Base-by-base conservation (phyloP, 2,888 invertebrate genomes). In the Allacma fusca region DNA sequence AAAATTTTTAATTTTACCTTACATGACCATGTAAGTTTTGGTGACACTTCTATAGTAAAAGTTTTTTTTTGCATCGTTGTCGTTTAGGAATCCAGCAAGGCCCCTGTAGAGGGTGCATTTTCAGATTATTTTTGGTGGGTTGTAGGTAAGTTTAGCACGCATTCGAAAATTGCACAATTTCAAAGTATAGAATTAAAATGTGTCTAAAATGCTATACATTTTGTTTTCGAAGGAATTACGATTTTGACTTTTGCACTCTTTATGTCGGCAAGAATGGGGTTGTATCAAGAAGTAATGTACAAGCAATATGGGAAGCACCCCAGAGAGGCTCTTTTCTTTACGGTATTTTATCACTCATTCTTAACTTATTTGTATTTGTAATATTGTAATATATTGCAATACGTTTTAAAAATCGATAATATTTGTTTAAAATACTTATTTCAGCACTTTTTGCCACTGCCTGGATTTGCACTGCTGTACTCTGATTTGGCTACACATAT, bases 241-340 rank as follows among this genome's bases (percentile, higher is more conserved):
- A 90, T 98, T 82, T 87, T 99, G 64, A 94, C 95, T 0, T 89
- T 94, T 77, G 97, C 97, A 0, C 88, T 99, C 74, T 92, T 98
- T 84, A 89, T 97, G 77, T 97, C 98, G 0, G 97, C 98, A 0
- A 90, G 95, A 84, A 95, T 98, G 96, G 98, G 98, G 1, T 92
- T 96, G 79, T 96, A 94, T 87, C 98, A 98, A 87, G 97, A 98
- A 88, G 91, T 91, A 0, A 87, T 97, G 2, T 95, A 95, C 86
- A 88, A 90, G 34, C 90, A 91, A 79, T 91, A 93, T 87, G 98
- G 98, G 69, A 98, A 98, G 87, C 93, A 96, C 88, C 95, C 98
- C 0, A 90, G 92, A 86, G 96, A 96, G 87, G 94, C 95, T 0
- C 87, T 95, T 0, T 96, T 91, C 88, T 96, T 93, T 85, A 94